Evolutionary conservation across 2,113 vertebrate genomes (phyloP), one percentile per base, ranked within the genome.

Genomic region (Lepisosteus osseus): DNA sequence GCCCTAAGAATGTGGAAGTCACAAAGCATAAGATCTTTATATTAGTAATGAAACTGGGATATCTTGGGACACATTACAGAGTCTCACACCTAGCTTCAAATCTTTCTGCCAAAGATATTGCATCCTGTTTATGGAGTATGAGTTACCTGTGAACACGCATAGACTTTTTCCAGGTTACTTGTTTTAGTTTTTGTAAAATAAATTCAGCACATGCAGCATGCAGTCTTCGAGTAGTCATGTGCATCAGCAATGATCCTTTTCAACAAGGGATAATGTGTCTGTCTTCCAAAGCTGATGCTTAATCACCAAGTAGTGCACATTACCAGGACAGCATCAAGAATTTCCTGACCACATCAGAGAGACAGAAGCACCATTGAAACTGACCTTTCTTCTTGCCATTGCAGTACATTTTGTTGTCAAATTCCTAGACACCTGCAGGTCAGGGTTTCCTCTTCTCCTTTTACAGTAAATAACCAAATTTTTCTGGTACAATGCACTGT

Each of bases 111-210:
- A 17, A 41, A 54, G n/a, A 15, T 14, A 14, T 44, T 4, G 14
- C 42, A 8, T 67, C 41, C 43, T 67, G 14, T 68, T 68, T 68
- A 68, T 55, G 3, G 67, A 68, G 67, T 68, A 5, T 55, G 67
- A 68, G n/a, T 29, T 17, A 9, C 17, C 7, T 54, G 54, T 44
- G 3, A n/a, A 56, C 7, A 29, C 15, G 17, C 59, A 61, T 6
- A 61, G 3, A 17, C 7, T 13, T 68, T 54, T 55, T 29, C n/a
- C n/a, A 4, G 47, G 14, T 9, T 17, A 9, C 7, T 61, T 6
- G 7, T 7, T 15, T 61, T 61, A 9, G 64, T 15, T 54, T 56
- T 54, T 12, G 51, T 51, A 51, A 15, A 54, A n/a, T 55, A n/a
- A 68, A 68, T 5, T 29, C 1, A 15, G 59, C 13, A 14, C 14